These are phyloP conservation scores for Neoniphon sammara DNA, from an alignment of 2,797 vertebrate genomes.

Conservation along the genomic window DNA sequence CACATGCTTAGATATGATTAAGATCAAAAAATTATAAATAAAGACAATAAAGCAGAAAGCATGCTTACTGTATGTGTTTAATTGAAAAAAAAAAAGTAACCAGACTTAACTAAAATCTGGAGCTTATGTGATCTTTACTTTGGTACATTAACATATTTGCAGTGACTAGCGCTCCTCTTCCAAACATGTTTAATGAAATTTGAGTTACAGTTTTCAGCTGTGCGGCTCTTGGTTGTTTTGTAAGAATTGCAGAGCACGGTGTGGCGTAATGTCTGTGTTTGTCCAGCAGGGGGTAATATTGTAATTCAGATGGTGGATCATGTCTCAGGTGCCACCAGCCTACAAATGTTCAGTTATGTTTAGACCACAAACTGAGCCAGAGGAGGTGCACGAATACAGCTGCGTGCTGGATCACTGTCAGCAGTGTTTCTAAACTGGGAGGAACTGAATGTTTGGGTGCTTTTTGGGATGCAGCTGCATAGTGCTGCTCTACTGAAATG, in stretches of 20 bases:
- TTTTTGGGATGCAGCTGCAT: too few species aligned
- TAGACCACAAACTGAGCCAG: not conserved
- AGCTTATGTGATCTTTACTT: not conserved
- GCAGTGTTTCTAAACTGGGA: not conserved
- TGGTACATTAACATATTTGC: not conserved
- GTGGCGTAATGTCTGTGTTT: constrained; percentile 45
- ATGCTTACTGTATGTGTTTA: not conserved
- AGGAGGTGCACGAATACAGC: constrained; percentile 48
- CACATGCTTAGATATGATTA: not conserved
- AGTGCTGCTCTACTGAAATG: too few species aligned
- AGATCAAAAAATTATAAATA: not conserved
- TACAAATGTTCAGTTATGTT: constrained; percentile 9
- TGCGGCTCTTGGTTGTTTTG: not conserved
- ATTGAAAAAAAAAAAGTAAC: not conserved
- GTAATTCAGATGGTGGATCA: constrained; percentile 53
- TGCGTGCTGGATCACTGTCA: constrained; percentile 50
- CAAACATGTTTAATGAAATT: not conserved
- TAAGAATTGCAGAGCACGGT: not conserved
- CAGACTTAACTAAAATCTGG: not conserved
- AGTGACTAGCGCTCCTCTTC: not conserved
- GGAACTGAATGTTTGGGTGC: not conserved
- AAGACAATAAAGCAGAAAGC: not conserved
- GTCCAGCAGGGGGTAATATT: constrained; percentile 75
- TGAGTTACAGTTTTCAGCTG: not conserved
- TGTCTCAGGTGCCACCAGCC: too few species aligned